Percentiles rank a stretch among this genome's conserved stretches.
phyloP scores from a whole-genome alignment of 2,113 vertebrate genomes.

The Rhinopomastus cyanomelas region DNA sequence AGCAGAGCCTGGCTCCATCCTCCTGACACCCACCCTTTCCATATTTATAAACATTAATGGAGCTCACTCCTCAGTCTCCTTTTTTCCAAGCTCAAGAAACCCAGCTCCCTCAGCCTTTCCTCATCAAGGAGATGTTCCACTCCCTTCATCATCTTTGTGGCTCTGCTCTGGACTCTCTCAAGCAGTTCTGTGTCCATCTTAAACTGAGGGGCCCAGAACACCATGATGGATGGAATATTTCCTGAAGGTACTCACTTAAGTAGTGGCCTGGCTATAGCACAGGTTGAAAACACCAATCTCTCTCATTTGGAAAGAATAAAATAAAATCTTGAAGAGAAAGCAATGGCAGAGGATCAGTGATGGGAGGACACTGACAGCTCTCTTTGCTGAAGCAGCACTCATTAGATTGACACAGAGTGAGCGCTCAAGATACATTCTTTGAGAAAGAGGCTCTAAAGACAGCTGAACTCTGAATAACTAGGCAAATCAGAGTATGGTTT shows the following conservation, averaged over 20 bases:
- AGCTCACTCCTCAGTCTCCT: too few species aligned
- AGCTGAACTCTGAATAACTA: background rate
- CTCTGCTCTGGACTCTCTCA: too few species aligned
- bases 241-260: constrained; percentile 1
- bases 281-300: background rate
- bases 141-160: too few species aligned
- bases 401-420: background rate
- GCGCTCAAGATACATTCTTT: background rate
- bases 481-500: background rate
- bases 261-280: background rate
- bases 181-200: too few species aligned
- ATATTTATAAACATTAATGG: too few species aligned
- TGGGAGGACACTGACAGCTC: background rate
- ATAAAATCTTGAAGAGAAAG: background rate
- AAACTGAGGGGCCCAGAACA: too few species aligned
- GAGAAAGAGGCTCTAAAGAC: background rate
- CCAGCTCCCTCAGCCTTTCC: too few species aligned
- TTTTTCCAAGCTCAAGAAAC: too few species aligned
- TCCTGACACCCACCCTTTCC: too few species aligned
- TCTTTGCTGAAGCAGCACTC: background rate
- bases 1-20: too few species aligned
- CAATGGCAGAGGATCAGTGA: background rate
- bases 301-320: background rate
- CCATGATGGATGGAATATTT: background rate
- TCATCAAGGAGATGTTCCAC: too few species aligned